A percentile compares a stretch with the other conserved stretches of the same genome.
phyloP scores from a whole-genome alignment of 2,888 invertebrate genomes.

The Noctuana brunneofusca region DNA sequence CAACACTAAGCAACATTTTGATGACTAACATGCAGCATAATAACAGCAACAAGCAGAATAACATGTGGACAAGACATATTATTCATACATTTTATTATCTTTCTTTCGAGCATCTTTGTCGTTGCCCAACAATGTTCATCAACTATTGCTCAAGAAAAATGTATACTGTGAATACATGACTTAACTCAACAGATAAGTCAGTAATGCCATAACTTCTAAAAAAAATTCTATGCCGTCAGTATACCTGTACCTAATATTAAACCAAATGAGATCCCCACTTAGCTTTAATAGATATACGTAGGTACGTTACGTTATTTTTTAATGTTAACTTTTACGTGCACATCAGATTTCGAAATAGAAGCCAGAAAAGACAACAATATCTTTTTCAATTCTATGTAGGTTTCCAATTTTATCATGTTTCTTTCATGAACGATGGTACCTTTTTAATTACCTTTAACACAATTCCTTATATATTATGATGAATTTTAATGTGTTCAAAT shows the following conservation, averaged over 20 bases:
- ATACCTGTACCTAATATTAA: background rate
- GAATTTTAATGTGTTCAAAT: slow-evolving; percentile 19
- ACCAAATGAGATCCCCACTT: background rate
- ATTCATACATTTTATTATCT: too few species aligned
- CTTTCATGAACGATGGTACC: too few species aligned
- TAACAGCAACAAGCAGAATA: too few species aligned
- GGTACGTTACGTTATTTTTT: background rate
- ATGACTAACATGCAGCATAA: too few species aligned
- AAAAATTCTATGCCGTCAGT: background rate
- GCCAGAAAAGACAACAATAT: slow-evolving; percentile 1
- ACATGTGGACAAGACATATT: too few species aligned
- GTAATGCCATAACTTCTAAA: background rate
- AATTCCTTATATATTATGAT: background rate
- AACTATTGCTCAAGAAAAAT: too few species aligned
- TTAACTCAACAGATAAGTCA: background rate
- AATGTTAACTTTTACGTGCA: background rate
- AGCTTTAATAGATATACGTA: background rate
- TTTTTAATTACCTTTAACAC: background rate
- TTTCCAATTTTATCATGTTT: too few species aligned
- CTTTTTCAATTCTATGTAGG: background rate
- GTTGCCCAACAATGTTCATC: too few species aligned
- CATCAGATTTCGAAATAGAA: background rate
- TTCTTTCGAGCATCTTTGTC: too few species aligned
- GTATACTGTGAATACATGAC: background rate
- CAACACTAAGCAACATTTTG: too few species aligned